These are phyloP conservation scores for Seladonia tumulorum DNA, from an alignment of 2,888 invertebrate genomes.

Conservation along the genomic window DNA sequence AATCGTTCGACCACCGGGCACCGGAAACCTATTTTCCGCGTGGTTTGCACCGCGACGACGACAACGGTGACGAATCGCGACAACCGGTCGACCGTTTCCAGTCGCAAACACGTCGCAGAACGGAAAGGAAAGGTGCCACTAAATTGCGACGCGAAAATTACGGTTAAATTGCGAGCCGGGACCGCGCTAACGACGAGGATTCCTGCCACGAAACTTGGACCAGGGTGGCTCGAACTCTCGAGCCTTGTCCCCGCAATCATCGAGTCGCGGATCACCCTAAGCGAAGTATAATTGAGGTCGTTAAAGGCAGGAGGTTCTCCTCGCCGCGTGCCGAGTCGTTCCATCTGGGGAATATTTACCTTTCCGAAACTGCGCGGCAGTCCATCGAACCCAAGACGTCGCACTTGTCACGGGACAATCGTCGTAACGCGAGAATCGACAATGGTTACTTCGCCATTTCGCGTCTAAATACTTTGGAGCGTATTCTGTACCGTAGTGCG, in stretches of 20 bases:
- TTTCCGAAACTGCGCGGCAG: not conserved
- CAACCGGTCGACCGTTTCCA: not conserved
- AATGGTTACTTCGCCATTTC: no score
- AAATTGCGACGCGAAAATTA: constrained; percentile 65
- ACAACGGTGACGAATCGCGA: constrained; percentile 41
- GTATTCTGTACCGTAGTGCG: no score
- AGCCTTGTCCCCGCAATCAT: constrained; percentile 57
- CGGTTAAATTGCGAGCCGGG: constrained; percentile 60
- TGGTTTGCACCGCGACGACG: not conserved
- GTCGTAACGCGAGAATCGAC: no score
- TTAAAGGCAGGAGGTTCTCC: constrained; percentile 62
- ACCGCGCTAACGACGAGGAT: constrained; percentile 65
- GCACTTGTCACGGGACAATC: no score
- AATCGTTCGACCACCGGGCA: no score
- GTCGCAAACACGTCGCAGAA: constrained; percentile 61
- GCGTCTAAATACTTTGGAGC: no score
- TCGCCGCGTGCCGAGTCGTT: not conserved
- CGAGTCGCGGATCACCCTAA: constrained; percentile 70
- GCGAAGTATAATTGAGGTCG: constrained; percentile 76
- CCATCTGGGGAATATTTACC: constrained; percentile 19
- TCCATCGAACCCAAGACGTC: not conserved
- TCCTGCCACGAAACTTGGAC: constrained; percentile 25
- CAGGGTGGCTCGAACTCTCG: constrained; percentile 41
- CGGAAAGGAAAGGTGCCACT: constrained; percentile 50
- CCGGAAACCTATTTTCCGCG: not conserved